Evolutionary conservation across 2,888 invertebrate species (phyloP), one percentile per base, ranked within the genome.

Genomic region (Dioctria linearis): DNA sequence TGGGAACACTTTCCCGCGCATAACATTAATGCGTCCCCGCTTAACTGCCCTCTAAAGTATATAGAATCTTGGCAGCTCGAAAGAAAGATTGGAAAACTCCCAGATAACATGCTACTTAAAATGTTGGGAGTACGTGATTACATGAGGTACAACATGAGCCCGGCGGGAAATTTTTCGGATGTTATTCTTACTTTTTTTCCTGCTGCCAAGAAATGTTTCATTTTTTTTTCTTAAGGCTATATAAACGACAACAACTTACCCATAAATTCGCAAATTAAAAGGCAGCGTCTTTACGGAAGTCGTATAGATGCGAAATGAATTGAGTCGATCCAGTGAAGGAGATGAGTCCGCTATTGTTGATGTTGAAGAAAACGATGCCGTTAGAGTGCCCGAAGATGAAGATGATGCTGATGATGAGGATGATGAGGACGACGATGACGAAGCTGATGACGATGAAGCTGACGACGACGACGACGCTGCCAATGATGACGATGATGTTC

Each of bases 301-400:
- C 86, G 88, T 89, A 84, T 88, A 88, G 82, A 88, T 88, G 83
- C 88, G 88, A 84, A 89, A 83, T 71, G 89, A 89, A 83, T 87
- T 88, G 65, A 89, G 85, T 80, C 88, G 87, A 84, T 89, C 87
- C 86, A 88, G 84, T n/a, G 88, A 88, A 83, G 88, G 85, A 37
- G 87, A 86, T 37, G 83, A 73, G 9, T 79, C 83, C 5, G 73
- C 61, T 67, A 81, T 81, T 79, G 79, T 37, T 81, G 83, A 82
- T 65, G 79, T 75, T 69, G 82, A 82, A 73, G 82, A 82, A 11
- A 81, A 67, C 13, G 82, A 80, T 82, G 75, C 49, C 46, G 67
- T 49, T 51, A 73, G 5, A 8, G 75, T 61, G 40, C 63, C 80
- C 71, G 71, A 69, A n/a, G 73, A 63, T 8, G 82, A 76, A 51